These are phyloP conservation scores for Diprion similis DNA, from an alignment of 1,140 invertebrate genomes.

Conservation along the genomic window DNA sequence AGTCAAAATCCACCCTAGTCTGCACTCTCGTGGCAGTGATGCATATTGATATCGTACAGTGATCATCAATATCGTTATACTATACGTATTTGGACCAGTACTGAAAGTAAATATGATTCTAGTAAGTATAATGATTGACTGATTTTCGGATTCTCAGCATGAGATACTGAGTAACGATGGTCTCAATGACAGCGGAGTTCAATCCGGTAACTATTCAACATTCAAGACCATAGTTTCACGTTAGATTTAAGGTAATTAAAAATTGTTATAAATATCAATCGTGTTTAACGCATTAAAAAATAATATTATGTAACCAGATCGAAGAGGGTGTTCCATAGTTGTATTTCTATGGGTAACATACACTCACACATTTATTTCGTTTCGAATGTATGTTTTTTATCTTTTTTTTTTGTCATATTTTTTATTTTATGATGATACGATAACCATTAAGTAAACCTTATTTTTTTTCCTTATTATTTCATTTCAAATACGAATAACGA, in stretches of 20 bases:
- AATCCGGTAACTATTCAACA: constrained; percentile 1
- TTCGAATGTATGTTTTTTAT: constrained; percentile 22
- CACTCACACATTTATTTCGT: constrained; percentile 32
- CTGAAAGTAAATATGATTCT: not conserved
- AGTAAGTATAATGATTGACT: too few relatives aligned
- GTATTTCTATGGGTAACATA: constrained; percentile 36
- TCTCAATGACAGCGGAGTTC: not conserved
- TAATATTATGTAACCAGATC: not conserved
- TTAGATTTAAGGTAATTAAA: not conserved
- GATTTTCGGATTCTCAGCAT: not conserved
- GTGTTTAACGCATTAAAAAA: not conserved
- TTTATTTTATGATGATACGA: constrained; percentile 21
- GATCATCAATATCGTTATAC: not conserved
- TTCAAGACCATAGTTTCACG: not conserved
- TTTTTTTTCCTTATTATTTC: constrained; percentile 39
- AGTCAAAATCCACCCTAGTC: not conserved
- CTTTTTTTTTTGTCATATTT: constrained; percentile 14
- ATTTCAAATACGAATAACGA: constrained; percentile 56
- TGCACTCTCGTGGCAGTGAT: constrained; percentile 1
- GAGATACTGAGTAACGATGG: not conserved
- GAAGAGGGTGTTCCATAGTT: not conserved
- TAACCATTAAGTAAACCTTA: constrained; percentile 44
- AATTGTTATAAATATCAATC: not conserved
- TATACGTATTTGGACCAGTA: not conserved
- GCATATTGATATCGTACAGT: too few relatives aligned